Evolutionary conservation across 2,888 invertebrate genomes (phyloP), one percentile per base, ranked within the genome.

Genomic region (Panorpa germanica): DNA sequence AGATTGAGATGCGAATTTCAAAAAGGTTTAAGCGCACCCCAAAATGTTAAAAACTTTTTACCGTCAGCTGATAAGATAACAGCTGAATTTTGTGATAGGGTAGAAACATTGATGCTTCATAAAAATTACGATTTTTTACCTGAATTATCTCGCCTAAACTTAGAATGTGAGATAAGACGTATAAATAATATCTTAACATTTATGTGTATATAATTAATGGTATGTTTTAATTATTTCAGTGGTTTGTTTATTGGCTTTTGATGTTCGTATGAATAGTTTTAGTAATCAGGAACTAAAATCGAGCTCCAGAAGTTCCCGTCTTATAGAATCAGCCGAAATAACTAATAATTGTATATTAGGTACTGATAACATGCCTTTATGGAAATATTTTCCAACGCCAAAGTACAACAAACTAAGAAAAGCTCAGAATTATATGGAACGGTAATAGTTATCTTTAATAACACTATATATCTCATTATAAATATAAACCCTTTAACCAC

Each of bases 1-100:
- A 61, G 67, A 36, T 52, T 86, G 2, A 62, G 88, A 11, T 74
- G 71, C 39, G 65, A 71, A 34, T 72, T 85, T 40, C 88, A 88
- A 53, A 78, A 75, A 46, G 72, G 73, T 26, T 52, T 86, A 12
- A 76, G 80, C 37, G 69, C 73, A 35, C 73, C 78, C 0, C 62
- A 63, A 39, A 71, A 70, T 43, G 72, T 81, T 1, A 62, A 67
- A 35, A 57, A 52, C 37, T 78, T 80, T 44, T 49, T 85, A 2
- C 48, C 56, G n/a, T 54, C 53, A 28, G 63, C 71, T 1, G 73
- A 86, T 46, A 44, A 45, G 4, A 61, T 81, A 1, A 61, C 72
- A 4, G 50, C 52, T 25, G 70, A 80, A 43, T 80, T 85, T 49
- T 44, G 80, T 0, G 44, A 57, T 17, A 56, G 52, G 16, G 44